phyloP scores from a whole-genome alignment of 2,797 vertebrate genomes.

The Gymnothorax reevesii region DNA sequence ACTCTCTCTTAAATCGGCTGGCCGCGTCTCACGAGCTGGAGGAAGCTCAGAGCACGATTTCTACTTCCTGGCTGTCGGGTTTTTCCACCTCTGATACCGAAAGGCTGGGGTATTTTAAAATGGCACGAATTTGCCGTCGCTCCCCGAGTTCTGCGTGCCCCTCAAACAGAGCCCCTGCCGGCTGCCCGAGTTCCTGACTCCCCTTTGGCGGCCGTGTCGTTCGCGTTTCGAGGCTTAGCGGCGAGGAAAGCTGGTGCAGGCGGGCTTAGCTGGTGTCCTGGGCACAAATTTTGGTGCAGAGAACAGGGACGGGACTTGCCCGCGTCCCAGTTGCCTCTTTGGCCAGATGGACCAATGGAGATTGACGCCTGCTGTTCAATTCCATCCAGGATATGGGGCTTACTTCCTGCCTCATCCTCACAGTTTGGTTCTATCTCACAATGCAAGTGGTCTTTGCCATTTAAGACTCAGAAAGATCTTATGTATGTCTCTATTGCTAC shows the following conservation, averaged over 20 bases:
- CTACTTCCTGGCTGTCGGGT: too few species aligned
- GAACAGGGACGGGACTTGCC: not conserved
- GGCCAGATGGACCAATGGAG: not conserved
- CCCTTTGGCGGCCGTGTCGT: not conserved
- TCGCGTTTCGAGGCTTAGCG: not conserved
- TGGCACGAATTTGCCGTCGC: not conserved
- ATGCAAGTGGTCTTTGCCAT: constrained; percentile 28
- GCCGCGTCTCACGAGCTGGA: too few species aligned
- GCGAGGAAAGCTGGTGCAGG: constrained; percentile 24
- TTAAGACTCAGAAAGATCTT: constrained; percentile 7
- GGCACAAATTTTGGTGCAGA: not conserved
- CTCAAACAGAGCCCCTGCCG: not conserved
- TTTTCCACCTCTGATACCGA: not conserved
- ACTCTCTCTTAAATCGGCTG: too few species aligned
- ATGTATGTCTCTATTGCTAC: not conserved
- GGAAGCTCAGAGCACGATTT: too few species aligned
- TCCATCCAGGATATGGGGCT: not conserved
- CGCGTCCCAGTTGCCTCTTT: not conserved
- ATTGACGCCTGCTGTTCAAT: constrained; percentile 1
- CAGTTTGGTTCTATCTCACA: constrained; percentile 31
- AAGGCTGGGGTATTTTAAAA: not conserved
- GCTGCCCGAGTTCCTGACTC: not conserved
- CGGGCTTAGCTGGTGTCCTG: not conserved
- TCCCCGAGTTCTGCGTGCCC: not conserved
- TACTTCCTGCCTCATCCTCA: constrained; percentile 36